Conservation (phyloP, 2,797 vertebrate genomes). For the Pseudomugil gertrudae region DNA sequence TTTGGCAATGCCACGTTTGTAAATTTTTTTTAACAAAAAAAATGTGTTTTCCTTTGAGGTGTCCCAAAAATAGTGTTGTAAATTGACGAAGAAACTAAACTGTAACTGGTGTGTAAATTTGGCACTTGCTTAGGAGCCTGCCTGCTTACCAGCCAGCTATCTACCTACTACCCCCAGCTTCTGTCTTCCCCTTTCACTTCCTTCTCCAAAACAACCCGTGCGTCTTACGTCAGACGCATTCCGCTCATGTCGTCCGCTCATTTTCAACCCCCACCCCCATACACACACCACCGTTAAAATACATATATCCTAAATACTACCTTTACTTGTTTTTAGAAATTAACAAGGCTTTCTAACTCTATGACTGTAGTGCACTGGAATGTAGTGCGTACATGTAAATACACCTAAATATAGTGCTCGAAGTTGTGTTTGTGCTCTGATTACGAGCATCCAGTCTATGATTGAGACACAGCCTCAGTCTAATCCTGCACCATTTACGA, state of each 20-base stretch:
- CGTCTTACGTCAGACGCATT: conserved; percentile 61
- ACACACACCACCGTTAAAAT: no score
- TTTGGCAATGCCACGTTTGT: conserved; percentile 28
- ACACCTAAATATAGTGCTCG: no score
- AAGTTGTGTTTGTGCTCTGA: no score
- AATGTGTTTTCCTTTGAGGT: background rate
- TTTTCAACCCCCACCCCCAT: no score
- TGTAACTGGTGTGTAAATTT: conserved; percentile 38
- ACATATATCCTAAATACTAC: background rate
- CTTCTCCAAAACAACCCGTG: conserved; percentile 66
- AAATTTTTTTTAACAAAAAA: background rate
- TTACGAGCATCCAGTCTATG: no score
- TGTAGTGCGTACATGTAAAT: no score
- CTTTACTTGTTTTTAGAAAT: background rate
- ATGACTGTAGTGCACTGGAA: no score
- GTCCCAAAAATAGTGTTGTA: conserved; percentile 2
- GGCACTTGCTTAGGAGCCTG: conserved; percentile 55
- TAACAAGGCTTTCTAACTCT: background rate
- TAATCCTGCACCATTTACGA: background rate
- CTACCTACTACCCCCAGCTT: conserved; percentile 41
- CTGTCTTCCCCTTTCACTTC: conserved; percentile 79
- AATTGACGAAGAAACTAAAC: conserved; percentile 5
- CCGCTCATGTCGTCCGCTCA: background rate
- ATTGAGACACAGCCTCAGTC: background rate
- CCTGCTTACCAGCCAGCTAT: conserved; percentile 46